These are phyloP conservation scores for Megalops cyprinoides DNA, from an alignment of 2,797 vertebrate genomes.

Conservation along the genomic window DNA sequence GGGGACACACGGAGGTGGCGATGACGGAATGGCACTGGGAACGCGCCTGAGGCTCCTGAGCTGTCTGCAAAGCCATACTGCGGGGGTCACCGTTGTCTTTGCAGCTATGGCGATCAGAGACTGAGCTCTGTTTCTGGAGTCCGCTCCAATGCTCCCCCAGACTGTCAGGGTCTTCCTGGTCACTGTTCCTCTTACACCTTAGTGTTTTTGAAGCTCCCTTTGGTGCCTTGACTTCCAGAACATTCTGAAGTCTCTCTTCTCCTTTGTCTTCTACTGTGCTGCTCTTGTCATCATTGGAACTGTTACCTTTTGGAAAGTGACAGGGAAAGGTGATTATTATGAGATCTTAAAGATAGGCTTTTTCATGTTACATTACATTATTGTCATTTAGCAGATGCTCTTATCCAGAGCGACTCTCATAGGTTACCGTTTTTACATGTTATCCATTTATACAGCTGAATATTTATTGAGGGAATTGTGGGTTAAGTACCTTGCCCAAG, in stretches of 20 bases:
- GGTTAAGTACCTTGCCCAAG: too few species aligned
- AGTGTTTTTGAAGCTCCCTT: constrained; percentile 84
- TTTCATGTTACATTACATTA: too few species aligned
- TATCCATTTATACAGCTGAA: too few species aligned
- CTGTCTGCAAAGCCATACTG: constrained; percentile 97
- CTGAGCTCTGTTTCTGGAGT: constrained; percentile 90
- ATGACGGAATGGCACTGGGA: constrained; percentile 99
- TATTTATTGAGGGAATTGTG: too few species aligned
- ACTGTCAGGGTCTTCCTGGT: constrained; percentile 80
- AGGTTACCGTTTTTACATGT: too few species aligned
- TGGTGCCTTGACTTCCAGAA: constrained; percentile 84
- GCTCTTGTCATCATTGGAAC: constrained; percentile 80
- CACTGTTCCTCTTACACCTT: constrained; percentile 87
- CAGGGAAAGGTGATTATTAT: constrained; percentile 10
- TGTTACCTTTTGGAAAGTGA: constrained; percentile 78
- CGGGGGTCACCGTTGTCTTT: constrained; percentile 97
- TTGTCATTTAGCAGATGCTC: too few species aligned
- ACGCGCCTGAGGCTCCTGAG: constrained; percentile 99
- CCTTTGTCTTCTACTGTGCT: constrained; percentile 77
- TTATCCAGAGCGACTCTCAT: too few species aligned
- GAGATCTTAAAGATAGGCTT: too few species aligned
- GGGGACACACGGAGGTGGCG: constrained; percentile 92
- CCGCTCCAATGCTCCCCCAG: constrained; percentile 86
- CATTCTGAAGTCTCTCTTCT: constrained; percentile 83
- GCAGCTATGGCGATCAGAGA: constrained; percentile 96